A percentile compares a stretch with the other conserved stretches of the same genome.
These are phyloP conservation scores for Drosophila novamexicana DNA, from an alignment of 1,140 invertebrate species.

Conservation along the genomic window DNA sequence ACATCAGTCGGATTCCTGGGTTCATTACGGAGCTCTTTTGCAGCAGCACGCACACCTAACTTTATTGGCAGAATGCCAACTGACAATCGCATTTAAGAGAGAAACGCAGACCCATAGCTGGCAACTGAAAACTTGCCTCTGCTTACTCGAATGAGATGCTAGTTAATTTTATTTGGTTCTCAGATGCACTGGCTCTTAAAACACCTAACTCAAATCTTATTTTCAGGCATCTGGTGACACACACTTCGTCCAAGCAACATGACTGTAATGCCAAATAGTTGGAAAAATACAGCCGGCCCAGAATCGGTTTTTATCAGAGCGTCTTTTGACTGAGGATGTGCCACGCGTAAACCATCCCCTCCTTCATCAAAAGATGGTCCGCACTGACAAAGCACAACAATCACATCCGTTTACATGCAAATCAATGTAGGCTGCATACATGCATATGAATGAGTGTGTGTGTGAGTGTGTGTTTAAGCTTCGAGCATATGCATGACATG, in stretches of 20 bases:
- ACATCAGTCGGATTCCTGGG: too few relatives aligned
- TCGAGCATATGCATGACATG: constrained; percentile 50
- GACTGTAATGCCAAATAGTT: background rate
- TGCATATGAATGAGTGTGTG: background rate
- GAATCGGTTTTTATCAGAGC: constrained; percentile 20
- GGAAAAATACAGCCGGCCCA: constrained; percentile 5
- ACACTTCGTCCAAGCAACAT: background rate
- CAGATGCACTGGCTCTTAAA: constrained; percentile 11
- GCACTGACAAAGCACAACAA: constrained; percentile 39
- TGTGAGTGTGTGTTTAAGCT: constrained; percentile 19
- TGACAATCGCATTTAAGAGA: constrained; percentile 1
- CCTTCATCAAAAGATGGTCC: background rate
- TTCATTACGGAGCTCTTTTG: too few relatives aligned
- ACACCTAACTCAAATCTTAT: constrained; percentile 4
- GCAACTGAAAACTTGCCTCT: background rate
- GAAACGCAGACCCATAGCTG: background rate
- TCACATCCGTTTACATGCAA: constrained; percentile 53
- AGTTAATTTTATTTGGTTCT: background rate
- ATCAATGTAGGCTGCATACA: constrained; percentile 45
- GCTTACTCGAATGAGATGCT: background rate
- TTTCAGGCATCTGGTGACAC: constrained; percentile 12
- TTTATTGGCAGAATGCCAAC: background rate
- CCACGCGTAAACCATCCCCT: background rate
- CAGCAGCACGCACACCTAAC: background rate
- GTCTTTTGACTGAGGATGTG: background rate